Base-by-base conservation (phyloP, 1,140 invertebrate species). In the Apis cerana region DNA sequence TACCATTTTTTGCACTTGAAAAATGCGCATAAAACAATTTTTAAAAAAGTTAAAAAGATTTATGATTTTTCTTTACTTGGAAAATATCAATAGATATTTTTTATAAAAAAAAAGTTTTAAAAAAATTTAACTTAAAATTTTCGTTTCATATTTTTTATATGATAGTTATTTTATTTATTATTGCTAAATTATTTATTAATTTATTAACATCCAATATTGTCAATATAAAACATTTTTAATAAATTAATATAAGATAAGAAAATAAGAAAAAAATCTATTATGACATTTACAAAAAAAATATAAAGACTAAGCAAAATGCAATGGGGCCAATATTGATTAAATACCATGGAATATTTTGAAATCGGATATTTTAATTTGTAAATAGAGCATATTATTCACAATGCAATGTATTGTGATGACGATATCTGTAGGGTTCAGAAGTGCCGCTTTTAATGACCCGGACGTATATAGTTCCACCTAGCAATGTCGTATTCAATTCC, bases 331-430 rank as follows among this genome's bases (percentile, higher is more conserved):
- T 93, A 92, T 92, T 92, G 92, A 90, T 90, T 78, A 90, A 91
- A 91, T 90, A 92, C 33, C 64, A 80, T 84, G 91, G 90, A 91
- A 88, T 93, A 93, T 92, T 93, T 91, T 92, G 91, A 93, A 93
- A 93, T 91, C 72, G 50, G 91, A 93, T 91, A 88, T 87, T 91
- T 91, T 92, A 93, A 93, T 93, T 93, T 89, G 89, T 92, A 92
- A 93, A 93, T 92, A 92, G 87, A 91, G 83, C 50, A 88, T 89
- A 92, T 90, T 92, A 90, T 91, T 91, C 80, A 86, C 82, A 87
- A 85, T 86, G 85, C 69, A 72, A 64, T 15, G 83, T 72, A 89
- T 90, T 90, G 82, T 86, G 67, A 72, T 54, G 76, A 62, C 79
- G 58, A 77, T 43, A n/a, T 79, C 69, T 62, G 59, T 33, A 68